Percentiles rank a stretch among this genome's conserved stretches.
Conservation (phyloP, 1,140 invertebrate genomes). For the Lordiphosa clarofinis region DNA sequence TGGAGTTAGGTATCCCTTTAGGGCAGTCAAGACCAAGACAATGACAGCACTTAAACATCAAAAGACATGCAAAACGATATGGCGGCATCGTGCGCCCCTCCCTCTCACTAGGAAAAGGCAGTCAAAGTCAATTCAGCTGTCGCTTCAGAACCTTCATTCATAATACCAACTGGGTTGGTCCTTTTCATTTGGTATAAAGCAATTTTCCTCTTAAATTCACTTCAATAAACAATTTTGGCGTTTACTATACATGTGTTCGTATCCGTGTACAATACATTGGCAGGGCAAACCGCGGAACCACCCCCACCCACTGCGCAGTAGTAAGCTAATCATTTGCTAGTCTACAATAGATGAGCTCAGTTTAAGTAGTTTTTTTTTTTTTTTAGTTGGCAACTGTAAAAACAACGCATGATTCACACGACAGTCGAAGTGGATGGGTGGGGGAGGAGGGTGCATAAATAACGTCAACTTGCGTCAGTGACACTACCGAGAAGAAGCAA, state of each 20-base stretch:
- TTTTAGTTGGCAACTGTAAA: conserved; percentile 51
- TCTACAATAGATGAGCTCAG: conserved; percentile 5
- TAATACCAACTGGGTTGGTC: conserved; percentile 13
- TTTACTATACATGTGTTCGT: conserved; percentile 21
- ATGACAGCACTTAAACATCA: conserved; percentile 41
- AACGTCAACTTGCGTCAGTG: conserved; percentile 34
- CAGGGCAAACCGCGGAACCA: background rate
- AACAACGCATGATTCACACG: conserved; percentile 47
- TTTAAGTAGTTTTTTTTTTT: conserved; percentile 4
- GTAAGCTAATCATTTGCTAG: conserved; percentile 12
- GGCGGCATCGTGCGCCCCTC: background rate
- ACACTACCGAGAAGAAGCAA: conserved; percentile 4
- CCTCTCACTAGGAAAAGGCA: conserved; percentile 7
- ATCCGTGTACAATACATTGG: background rate
- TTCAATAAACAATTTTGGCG: conserved; percentile 69
- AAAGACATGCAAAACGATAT: conserved; percentile 17
- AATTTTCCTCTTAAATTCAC: conserved; percentile 74
- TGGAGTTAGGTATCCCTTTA: conserved; percentile 17
- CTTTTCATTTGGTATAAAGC: conserved; percentile 70
- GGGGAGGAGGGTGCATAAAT: conserved; percentile 9
- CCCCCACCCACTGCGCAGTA: background rate
- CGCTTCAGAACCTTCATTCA: conserved; percentile 6
- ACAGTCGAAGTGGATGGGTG: conserved; percentile 9
- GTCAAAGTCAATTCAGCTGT: conserved; percentile 12
- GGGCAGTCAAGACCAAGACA: conserved; percentile 42